Evolutionary conservation across 1,140 invertebrate species (phyloP).

Genomic region (Atta texana): DNA sequence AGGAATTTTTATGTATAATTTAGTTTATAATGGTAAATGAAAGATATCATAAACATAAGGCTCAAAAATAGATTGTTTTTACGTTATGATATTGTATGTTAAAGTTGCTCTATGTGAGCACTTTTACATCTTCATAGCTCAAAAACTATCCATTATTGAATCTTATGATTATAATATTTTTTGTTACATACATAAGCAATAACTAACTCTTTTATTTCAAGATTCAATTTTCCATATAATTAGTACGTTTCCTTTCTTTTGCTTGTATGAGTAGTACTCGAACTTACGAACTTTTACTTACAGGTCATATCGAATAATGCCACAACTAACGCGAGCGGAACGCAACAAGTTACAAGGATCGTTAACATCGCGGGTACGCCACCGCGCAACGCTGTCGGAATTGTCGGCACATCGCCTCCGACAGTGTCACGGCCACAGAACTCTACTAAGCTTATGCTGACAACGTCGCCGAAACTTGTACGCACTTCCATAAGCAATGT

Average conservation of each 20-base stretch:
- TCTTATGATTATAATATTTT: too few species aligned
- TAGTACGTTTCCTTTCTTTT: not conserved
- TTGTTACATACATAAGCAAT: too few species aligned
- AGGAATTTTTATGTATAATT: too few species aligned
- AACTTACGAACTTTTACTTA: constrained; percentile 2
- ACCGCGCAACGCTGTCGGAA: constrained; percentile 80
- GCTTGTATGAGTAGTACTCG: not conserved
- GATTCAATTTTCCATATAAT: too few species aligned
- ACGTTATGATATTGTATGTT: too few species aligned
- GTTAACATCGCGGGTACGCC: constrained; percentile 82
- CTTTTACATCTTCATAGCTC: too few species aligned
- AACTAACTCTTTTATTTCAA: too few species aligned
- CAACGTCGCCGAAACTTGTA: constrained; percentile 83
- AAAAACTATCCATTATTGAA: too few species aligned
- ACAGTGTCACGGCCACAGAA: constrained; percentile 73
- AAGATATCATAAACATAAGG: too few species aligned
- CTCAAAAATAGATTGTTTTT: too few species aligned
- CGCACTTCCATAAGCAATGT: constrained; percentile 81
- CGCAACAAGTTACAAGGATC: constrained; percentile 84
- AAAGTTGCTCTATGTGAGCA: too few species aligned
- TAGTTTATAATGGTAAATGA: too few species aligned
- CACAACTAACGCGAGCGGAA: constrained; percentile 79
- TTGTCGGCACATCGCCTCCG: constrained; percentile 77
- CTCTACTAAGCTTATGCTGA: constrained; percentile 83
- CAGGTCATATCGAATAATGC: constrained; percentile 83